A percentile compares a stretch with the other conserved stretches of the same genome.
phyloP scores from a whole-genome alignment of 2,113 vertebrate genomes.

The Megaceryle maxima region DNA sequence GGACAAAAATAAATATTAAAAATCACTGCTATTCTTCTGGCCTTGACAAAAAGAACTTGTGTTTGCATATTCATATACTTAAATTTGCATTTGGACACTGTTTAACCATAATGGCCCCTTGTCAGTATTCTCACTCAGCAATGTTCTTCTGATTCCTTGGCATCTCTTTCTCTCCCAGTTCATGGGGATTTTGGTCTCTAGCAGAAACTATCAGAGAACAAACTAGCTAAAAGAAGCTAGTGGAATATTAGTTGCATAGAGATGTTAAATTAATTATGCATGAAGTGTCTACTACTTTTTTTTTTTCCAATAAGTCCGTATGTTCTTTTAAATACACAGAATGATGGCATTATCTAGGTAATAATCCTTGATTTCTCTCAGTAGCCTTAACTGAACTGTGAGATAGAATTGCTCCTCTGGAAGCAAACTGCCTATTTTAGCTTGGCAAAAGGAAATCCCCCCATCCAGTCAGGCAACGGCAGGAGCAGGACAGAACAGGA shows the following conservation, averaged over 20 bases:
- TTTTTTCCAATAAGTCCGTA: background rate
- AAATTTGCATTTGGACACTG: background rate
- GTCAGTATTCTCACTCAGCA: background rate
- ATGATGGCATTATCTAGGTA: background rate
- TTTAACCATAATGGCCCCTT: background rate
- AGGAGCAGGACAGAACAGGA: background rate
- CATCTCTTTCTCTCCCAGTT: background rate
- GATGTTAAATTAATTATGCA: background rate
- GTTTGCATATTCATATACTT: background rate
- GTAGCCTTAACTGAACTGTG: background rate
- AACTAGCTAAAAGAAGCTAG: background rate
- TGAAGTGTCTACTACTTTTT: background rate
- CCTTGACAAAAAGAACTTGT: background rate
- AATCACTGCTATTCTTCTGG: background rate
- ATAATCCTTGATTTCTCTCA: constrained; percentile 8
- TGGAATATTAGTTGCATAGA: background rate
- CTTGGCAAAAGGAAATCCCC: background rate
- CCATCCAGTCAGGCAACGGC: background rate
- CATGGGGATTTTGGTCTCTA: background rate
- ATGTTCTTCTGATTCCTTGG: background rate
- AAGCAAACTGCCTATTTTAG: background rate
- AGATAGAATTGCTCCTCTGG: background rate
- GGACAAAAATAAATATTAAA: background rate
- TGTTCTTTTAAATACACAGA: background rate
- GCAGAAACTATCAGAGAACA: background rate